A percentile compares a stretch with the other conserved stretches of the same genome.
phyloP scores from a whole-genome alignment of 2,888 invertebrate species.

The Pyrrhia umbra region DNA sequence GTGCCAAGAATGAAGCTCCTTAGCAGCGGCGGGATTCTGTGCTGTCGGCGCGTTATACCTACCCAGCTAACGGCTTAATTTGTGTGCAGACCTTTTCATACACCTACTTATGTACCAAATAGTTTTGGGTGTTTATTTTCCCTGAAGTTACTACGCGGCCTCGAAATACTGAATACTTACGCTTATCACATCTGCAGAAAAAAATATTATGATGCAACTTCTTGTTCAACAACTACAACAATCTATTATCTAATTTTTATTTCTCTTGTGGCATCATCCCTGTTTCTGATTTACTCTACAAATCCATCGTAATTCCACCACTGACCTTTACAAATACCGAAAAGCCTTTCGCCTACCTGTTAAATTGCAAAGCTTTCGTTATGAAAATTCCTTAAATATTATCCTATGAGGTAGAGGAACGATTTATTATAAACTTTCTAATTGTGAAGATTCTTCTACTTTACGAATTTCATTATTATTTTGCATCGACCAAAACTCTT shows the following conservation, averaged over 20 bases:
- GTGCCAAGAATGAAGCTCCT: constrained; percentile 87
- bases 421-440: constrained; percentile 76
- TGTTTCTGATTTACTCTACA: constrained; percentile 57
- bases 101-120: constrained; percentile 33
- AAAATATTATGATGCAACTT: constrained; percentile 22
- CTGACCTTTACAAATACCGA: constrained; percentile 69
- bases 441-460: constrained; percentile 62
- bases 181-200: constrained; percentile 3
- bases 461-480: constrained; percentile 55
- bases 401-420: constrained; percentile 70
- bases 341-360: constrained; percentile 69
- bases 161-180: constrained; percentile 1
- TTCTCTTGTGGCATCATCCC: constrained; percentile 29
- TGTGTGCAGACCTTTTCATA: constrained; percentile 38
- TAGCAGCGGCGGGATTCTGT: constrained; percentile 71
- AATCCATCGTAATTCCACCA: constrained; percentile 61
- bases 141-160: neutral
- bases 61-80: constrained; percentile 66
- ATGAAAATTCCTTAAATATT: constrained; percentile 78
- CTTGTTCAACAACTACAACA: constrained; percentile 31
- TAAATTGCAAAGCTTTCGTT: constrained; percentile 76
- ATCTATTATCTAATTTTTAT: constrained; percentile 39
- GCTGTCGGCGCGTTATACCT: constrained; percentile 61
- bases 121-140: constrained; percentile 23
- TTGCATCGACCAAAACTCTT: constrained; percentile 38